A percentile compares a stretch with the other conserved stretches of the same genome.
These are phyloP conservation scores for Tachysurus vachellii DNA, from an alignment of 2,113 vertebrate genomes.

Conservation along the genomic window DNA sequence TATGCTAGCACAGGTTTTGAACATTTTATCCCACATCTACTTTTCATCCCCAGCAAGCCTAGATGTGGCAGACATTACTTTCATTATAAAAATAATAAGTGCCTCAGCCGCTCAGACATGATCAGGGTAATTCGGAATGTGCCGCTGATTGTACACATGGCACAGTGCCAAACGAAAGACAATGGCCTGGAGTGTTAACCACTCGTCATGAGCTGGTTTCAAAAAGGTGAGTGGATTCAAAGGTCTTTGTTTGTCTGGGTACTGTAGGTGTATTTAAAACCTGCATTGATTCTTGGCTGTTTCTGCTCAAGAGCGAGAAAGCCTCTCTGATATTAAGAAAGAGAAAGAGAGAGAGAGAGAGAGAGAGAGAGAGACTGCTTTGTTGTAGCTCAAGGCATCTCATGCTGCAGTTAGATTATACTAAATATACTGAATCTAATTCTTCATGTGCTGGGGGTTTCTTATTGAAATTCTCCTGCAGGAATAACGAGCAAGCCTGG, in stretches of 20 bases:
- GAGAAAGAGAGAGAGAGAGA: background rate
- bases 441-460: background rate
- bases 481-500: conserved; percentile 1
- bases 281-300: background rate
- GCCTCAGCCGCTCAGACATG: conserved; percentile 44
- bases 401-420: background rate
- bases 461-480: background rate
- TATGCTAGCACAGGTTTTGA: background rate
- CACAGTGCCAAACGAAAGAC: conserved; percentile 36
- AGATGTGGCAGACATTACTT: conserved; percentile 55
- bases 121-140: conserved; percentile 45
- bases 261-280: background rate
- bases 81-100: conserved; percentile 62
- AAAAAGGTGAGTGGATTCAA: background rate
- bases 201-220: background rate
- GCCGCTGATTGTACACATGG: conserved; percentile 39
- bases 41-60: conserved; percentile 30
- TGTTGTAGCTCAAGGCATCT: background rate
- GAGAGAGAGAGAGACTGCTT: background rate
- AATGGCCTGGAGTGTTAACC: background rate
- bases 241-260: background rate
- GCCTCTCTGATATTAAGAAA: background rate
- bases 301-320: background rate
- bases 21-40: conserved; percentile 1
- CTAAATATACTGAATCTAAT: background rate